Base-by-base conservation (phyloP, 1,140 invertebrate species). In the Stegodyphus dumicola region DNA sequence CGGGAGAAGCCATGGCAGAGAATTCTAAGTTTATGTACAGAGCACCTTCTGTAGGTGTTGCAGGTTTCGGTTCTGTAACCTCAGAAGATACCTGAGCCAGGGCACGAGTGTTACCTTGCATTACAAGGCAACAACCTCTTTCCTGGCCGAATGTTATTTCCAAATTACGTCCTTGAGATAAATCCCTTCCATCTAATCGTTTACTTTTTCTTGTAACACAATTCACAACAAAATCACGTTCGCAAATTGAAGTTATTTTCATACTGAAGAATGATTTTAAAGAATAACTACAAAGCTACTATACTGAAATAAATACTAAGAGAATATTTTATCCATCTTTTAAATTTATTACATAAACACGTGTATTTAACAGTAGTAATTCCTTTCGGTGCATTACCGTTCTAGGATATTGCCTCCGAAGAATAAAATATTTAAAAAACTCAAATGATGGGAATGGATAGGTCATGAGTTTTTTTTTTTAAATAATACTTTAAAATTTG, bases 51-150 rank as follows among this genome's bases (percentile, higher is more conserved):
- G 95, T 96, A 18, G 97, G 95, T 78, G 96, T 92, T 6, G 94
- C 94, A 71, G 94, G 91, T 90, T 96, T 95, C 0, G 97, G 97
- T 87, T 93, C 92, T 84, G 94, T 93, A 71, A 99, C 93, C 91
- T 97, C 95, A 91, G 95, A 96, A 48, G 95, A 95, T 13, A 97
- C 95, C 91, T 97, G 95, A 11, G 95, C 94, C 81, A 98, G 90
- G 5, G 96, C 94, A 91, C 95, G 96, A 89, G 89, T 88, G 65
- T 87, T 83, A 13, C 89, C 89, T 7, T 88, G 52, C 5, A 56
- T n/a, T 60, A 88, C 88, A 67, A 88, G 56, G 69, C 87, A 88
- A 10, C 77, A 77, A 17, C 89, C 89, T 66, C 79, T 88, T 66
- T 88, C 86, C 71, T 64, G 18, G 4, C 87, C 88, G 84, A 88